These are phyloP conservation scores for Oryzias javanicus DNA, from an alignment of 2,113 vertebrate species.

Conservation along the genomic window DNA sequence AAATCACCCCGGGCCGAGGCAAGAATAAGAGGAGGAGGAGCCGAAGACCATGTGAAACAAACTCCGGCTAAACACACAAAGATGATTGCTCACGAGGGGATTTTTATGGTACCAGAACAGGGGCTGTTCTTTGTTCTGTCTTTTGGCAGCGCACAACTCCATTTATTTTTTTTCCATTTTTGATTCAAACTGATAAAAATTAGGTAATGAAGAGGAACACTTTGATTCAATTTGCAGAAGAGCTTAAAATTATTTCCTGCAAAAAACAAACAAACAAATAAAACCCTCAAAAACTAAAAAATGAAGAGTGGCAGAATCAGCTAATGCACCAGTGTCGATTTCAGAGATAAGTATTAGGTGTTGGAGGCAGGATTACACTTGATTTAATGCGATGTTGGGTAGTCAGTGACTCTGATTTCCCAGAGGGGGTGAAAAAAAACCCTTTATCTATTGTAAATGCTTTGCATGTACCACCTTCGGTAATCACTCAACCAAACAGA, in stretches of 20 bases:
- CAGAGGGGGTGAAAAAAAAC: slow-evolving; percentile 51
- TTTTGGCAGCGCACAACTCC: slow-evolving; percentile 25
- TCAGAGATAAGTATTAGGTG: slow-evolving; percentile 37
- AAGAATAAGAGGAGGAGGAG: slow-evolving; percentile 60
- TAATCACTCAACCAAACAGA: slow-evolving; percentile 74
- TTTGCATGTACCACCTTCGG: slow-evolving; percentile 51
- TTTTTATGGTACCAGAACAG: slow-evolving; percentile 61
- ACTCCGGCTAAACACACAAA: slow-evolving; percentile 59
- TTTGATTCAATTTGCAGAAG: background rate
- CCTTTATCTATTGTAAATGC: slow-evolving; percentile 64
- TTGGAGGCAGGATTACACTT: slow-evolving; percentile 58
- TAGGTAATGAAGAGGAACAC: slow-evolving; percentile 13
- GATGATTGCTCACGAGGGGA: slow-evolving; percentile 66
- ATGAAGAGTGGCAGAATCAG: slow-evolving; percentile 21
- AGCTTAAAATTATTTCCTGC: background rate
- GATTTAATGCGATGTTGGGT: slow-evolving; percentile 60
- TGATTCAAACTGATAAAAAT: slow-evolving; percentile 4
- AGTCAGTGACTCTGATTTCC: slow-evolving; percentile 72
- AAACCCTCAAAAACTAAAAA: background rate
- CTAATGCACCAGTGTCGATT: slow-evolving; percentile 50
- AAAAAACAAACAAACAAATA: slow-evolving; percentile 7
- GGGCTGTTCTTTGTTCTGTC: slow-evolving; percentile 41
- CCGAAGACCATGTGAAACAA: slow-evolving; percentile 67
- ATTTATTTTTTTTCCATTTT: slow-evolving; percentile 41
- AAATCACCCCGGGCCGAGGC: slow-evolving; percentile 63